Base-by-base conservation (phyloP, 2,888 invertebrate species). In the Apoda limacodes region DNA sequence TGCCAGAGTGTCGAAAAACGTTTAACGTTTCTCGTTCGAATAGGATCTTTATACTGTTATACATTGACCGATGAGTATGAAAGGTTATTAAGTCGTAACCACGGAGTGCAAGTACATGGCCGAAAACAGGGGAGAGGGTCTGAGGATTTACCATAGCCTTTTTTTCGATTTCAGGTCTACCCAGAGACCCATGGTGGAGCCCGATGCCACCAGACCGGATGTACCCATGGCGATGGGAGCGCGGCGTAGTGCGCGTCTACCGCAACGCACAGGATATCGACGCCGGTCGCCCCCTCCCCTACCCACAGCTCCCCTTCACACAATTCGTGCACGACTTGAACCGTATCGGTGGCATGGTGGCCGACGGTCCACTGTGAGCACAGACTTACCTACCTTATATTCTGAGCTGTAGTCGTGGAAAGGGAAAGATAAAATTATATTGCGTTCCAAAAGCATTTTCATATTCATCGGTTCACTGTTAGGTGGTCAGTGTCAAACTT, bases 291-390 rank as follows among this genome's bases (percentile, higher is more conserved):
- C 81, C 87, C 0, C 58, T 89, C 20, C 83, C 88, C 12, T 92
- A 87, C 59, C 70, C 82, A 0, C 90, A 88, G 58, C 87, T 92
- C 0, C 83, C 90, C 49, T 83, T 93, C 46, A 82, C 82, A 14
- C 86, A 87, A 32, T 97, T 90, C 60, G 87, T 93, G 4, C 83
- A 85, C 17, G 96, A 96, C 53, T 89, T 95, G 85, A 88, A 87
- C 46, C 74, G 86, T 13, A 85, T 97, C 62, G 92, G 92, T 53
- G 86, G 86, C 30, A 92, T 98, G 89, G 93, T 96, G 45, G 91
- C 92, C 23, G 95, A 98, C 80, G 98, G 98, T 28, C 98, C 98
- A 6, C 69, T 98, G 89, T 94, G 70, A 88, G 90, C 85, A 9
- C 11, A 23, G 2, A 11, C 23, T 7, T 11, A 23, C 10, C 10